A percentile compares a stretch with the other conserved stretches of the same genome.
phyloP scores from a whole-genome alignment of 2,797 vertebrate genomes.

The Columba guinea region DNA sequence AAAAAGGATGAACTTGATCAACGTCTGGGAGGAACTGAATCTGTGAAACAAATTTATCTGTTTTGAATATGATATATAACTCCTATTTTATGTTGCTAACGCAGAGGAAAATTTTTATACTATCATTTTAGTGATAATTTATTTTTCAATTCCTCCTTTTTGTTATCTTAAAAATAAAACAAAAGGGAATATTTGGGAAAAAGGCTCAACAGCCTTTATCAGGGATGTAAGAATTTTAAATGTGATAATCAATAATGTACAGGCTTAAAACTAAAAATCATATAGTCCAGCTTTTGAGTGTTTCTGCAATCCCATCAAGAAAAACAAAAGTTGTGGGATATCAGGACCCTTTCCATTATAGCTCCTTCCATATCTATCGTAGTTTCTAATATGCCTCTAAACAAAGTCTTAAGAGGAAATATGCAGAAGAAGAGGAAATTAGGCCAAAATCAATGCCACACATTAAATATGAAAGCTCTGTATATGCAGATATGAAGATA shows the following conservation, averaged over 20 bases:
- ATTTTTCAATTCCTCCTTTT: not conserved
- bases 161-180: not conserved
- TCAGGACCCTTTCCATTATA: not conserved
- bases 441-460: not conserved
- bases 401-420: not conserved
- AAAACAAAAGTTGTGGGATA: not conserved
- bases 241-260: not conserved
- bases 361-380: not conserved
- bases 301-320: not conserved
- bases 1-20: not conserved
- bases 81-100: not conserved
- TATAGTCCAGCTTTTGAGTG: not conserved
- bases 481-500: not conserved
- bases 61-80: not conserved
- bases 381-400: not conserved
- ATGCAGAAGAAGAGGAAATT: not conserved
- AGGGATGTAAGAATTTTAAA: not conserved
- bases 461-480: not conserved
- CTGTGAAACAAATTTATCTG: not conserved
- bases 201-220: not conserved
- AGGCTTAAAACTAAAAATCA: not conserved
- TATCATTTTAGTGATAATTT: not conserved
- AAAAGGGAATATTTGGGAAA: not conserved
- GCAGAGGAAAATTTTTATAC: not conserved
- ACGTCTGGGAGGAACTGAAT: not conserved